Base-by-base conservation (phyloP, 2,797 vertebrate genomes). In the Lacerta viridis region DNA sequence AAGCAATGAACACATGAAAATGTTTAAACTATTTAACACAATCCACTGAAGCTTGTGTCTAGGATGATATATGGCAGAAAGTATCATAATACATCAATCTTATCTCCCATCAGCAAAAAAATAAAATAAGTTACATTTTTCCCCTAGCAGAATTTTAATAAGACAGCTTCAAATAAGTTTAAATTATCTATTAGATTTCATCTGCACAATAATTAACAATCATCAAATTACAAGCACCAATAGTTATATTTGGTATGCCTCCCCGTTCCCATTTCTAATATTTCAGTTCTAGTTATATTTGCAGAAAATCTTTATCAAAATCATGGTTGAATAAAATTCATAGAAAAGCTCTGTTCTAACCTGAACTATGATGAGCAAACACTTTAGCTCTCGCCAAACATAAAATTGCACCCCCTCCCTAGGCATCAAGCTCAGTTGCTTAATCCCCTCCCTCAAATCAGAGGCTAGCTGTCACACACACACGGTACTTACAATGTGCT, bases 401-500 rank as follows among this genome's bases (percentile, higher is more conserved):
- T 2, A 55, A 18, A 41, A 39, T 3, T 29, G 29, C 10, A 10
- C 5, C 17, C 81, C 27, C 78, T 41, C 33, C 59, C 66, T 59
- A 27, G 71, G 25, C 7, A 18, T 18, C 71, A 55, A 36, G 10
- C 10, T 27, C 10, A 55, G 50, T 29, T 25, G 33, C 61, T 25
- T 29, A 39, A 33, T 76, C 23, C 50, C 46, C 66, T 43, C 39
- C 78, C 17, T n/a, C 66, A 88, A 29, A 81, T 55, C 61, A 75
- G 29, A 75, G 41, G 89, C 55, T 74, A 27, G 87, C 85, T 64
- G 89, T 41, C 0, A 0, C 90, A 86, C 90, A 87, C 87, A 83
- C 82, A 91, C 76, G 82, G 81, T 92, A 95, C 98, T 98, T 96
- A 99, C 99, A 95, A 97, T 98, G 93, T 99, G 99, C 93, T 99